These are phyloP conservation scores for Chloropsis cyanopogon DNA, from an alignment of 2,113 vertebrate genomes.

Conservation along the genomic window DNA sequence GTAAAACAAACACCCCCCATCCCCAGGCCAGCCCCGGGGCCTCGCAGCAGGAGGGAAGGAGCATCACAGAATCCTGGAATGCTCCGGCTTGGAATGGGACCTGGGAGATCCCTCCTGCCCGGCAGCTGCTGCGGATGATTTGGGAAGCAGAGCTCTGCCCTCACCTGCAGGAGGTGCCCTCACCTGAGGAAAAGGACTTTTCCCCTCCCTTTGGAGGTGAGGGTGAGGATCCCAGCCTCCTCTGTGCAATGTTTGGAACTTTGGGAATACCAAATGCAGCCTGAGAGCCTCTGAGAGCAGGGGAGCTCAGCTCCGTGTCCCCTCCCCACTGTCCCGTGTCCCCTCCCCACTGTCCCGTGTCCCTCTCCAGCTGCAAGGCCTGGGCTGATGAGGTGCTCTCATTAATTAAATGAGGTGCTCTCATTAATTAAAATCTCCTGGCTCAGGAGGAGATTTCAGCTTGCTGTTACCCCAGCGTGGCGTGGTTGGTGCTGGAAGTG, in stretches of 20 bases:
- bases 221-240: neutral
- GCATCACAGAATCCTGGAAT: neutral
- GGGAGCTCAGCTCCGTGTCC: rapidly evolving
- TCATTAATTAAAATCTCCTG: neutral
- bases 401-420: neutral
- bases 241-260: neutral
- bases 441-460: neutral
- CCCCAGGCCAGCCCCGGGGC: neutral
- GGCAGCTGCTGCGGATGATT: neutral
- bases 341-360: rapidly evolving
- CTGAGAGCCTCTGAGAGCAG: neutral
- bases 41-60: neutral
- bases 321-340: too few relatives aligned
- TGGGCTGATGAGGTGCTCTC: too few relatives aligned
- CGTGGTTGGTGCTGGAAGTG: neutral
- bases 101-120: neutral
- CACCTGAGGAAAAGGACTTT: neutral
- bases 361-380: neutral
- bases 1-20: neutral
- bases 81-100: neutral
- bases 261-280: neutral
- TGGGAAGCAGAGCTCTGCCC: neutral
- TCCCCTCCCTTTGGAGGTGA: neutral
- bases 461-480: neutral
- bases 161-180: neutral